Base-by-base conservation (phyloP, 2,113 vertebrate genomes). In the Dipodomys merriami region DNA sequence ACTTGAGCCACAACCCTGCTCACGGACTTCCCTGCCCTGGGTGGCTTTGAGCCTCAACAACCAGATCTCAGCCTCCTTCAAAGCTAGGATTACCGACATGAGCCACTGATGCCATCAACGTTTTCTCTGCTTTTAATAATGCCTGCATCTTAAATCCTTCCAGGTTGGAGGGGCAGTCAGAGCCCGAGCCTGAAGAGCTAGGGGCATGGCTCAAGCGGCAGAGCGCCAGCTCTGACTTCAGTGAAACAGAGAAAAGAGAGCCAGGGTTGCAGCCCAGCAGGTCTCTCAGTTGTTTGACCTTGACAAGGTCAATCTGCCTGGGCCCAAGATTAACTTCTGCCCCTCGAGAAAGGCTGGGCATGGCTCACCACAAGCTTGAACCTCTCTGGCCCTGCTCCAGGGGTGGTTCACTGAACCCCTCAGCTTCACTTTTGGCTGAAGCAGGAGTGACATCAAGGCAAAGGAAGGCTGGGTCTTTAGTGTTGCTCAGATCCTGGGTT, bases 401-500 rank as follows among this genome's bases (percentile, higher is more conserved):
- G 4, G 13, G 7, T 64, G 73, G 82, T 68, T 33, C 3, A 0
- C 0, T 18, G 76, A 0, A 11, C 35, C 77, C 30, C 15, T 53
- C 4, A 30, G 64, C 67, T 93, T 86, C 46, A 81, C 83, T 0
- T 0, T 8, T 0, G 0, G 15, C 79, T 78, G 0, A 2, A 69
- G 67, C 89, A 49, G 57, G 12, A 44, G 60, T 72, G 18, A 78
- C 30, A 1, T 13, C 2, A 76, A 6, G 49, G 46, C 1, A 0
- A 20, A 65, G 46, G 85, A 74, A 89, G 73, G 76, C 27, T 5
- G 88, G 29, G 2, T 6, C 96, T 95, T 83, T 96, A 97, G 96
- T 27, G 30, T 65, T 27, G 65, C 69, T 97, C 15, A 30, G 97
- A 96, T 96, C 92, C 91, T 64, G 20, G 65, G 65, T 67, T 67